Evolutionary conservation across 2,888 invertebrate genomes (phyloP), one percentile per base, ranked within the genome.

Genomic region (Drosophila mayaguana): DNA sequence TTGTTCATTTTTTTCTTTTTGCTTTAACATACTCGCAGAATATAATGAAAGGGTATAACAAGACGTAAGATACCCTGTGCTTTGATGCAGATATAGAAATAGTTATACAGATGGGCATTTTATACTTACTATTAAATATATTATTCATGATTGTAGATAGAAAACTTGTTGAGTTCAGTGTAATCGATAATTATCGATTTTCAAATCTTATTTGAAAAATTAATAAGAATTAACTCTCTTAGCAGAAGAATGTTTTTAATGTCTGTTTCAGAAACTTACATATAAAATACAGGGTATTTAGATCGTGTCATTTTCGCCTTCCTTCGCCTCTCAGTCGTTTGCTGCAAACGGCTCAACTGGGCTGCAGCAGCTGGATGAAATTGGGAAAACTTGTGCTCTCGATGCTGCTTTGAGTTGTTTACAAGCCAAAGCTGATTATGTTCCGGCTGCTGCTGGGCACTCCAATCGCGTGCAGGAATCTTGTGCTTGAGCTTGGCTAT

Each of bases 371-470:
- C 70, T 75, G 63, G 63, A 53, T 65, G 22, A 40, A 40, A 75
- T 71, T 56, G 75, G 56, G 50, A 57, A 59, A 69, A 74, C 40
- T 78, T 78, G 78, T 55, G 60, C 63, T 57, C 48, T 62, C 43
- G 48, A 48, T 68, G 57, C 34, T 55, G 59, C 61, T 57, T 65
- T 65, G 53, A 61, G 78, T 71, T 74, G 72, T 55, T 72, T 67
- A 72, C 75, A 65, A 64, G 45, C 59, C 46, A 71, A 67, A 63
- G 75, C 77, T 78, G 79, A 74, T 77, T 74, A 78, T 78, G 60
- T 70, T 57, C 48, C 28, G 36, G 57, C 36, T 32, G 43, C 46
- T 28, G 38, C 22, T 25, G 38, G 38, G 16, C 40, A 20, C 40
- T 64, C 28, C 59, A 48, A 48, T 59, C 46, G 48, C 38, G 38